A percentile compares a stretch with the other conserved stretches of the same genome.
These are phyloP conservation scores for Athrips mouffetella DNA, from an alignment of 2,888 invertebrate species.

Conservation along the genomic window DNA sequence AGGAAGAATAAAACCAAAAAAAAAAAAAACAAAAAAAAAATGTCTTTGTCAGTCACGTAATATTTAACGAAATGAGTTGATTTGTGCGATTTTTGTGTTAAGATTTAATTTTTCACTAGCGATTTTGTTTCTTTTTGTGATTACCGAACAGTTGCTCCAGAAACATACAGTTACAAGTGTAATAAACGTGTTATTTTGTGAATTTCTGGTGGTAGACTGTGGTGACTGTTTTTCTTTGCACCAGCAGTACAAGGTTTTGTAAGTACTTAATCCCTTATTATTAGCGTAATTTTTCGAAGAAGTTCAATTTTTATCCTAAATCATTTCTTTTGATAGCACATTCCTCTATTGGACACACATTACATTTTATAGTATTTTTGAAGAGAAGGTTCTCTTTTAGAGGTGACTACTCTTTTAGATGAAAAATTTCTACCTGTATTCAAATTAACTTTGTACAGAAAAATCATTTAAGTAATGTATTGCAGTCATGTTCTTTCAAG, in stretches of 20 bases:
- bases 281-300: not conserved
- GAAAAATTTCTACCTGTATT: no score
- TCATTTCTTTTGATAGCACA: no score
- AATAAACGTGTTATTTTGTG: not conserved
- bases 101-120: conserved; percentile 2
- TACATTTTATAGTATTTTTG: no score
- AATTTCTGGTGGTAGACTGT: not conserved
- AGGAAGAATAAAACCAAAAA: no score
- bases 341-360: no score
- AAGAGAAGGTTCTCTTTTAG: no score
- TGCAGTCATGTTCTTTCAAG: no score
- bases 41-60: conserved; percentile 1
- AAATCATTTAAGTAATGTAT: no score
- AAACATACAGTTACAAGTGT: not conserved
- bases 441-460: no score
- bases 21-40: no score
- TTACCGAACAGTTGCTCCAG: not conserved
- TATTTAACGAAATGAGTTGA: conserved; percentile 6
- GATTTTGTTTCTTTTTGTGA: conserved; percentile 7
- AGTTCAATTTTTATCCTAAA: not conserved
- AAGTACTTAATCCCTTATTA: not conserved
- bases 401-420: no score
- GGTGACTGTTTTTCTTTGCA: not conserved
- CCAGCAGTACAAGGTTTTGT: not conserved
- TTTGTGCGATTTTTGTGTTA: not conserved